Base-by-base conservation (phyloP, 2,888 invertebrate species). In the Leptodirus hochenwartii region DNA sequence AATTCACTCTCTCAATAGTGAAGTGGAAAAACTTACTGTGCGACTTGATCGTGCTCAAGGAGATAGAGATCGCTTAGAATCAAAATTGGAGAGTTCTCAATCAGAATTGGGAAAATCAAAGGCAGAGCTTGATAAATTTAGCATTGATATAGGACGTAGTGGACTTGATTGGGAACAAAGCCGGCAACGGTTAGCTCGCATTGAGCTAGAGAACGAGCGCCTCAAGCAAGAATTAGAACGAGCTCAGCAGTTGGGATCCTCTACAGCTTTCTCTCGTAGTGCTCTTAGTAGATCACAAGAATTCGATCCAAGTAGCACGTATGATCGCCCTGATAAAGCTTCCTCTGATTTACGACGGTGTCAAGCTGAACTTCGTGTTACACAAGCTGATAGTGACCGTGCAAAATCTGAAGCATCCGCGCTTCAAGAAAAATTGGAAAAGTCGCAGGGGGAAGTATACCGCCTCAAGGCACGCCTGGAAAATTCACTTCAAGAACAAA, bases 381-480 rank as follows among this genome's bases (percentile, higher is more conserved):
- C 87, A 32, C 85, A 87, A 54, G 79, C 85, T 25, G 90, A 90
- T 52, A 82, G 80, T 40, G 90, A 90, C 47, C 66, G 90, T 48
- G 77, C 82, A 25, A 69, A 80, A 35, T 66, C 74, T 17, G 87
- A 88, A 52, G 77, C 84, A 1, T 70, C 80, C 27, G 78, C 74
- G 10, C 61, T 88, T 34, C 90, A 90, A 52, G 90, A 90, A 47
- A 90, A 90, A 60, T 58, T 90, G 37, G 90, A 90, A 53, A 87
- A 88, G 59, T 84, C 85, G 32, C 90, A 90, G 56, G 90, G 90
- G 36, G 90, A 91, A 56, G 87, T 91, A 20, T 90, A 90, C 50
- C 74, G 90, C 54, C 64, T 90, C 43, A 90, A 90, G 56, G 90
- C 90, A 22, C 79, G 88, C 50, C 63, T 90, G 47, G 90, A 90